Base-by-base conservation (phyloP, 53 echinoderm and acorn worm genomes). In the Holothuria leucospilota region DNA sequence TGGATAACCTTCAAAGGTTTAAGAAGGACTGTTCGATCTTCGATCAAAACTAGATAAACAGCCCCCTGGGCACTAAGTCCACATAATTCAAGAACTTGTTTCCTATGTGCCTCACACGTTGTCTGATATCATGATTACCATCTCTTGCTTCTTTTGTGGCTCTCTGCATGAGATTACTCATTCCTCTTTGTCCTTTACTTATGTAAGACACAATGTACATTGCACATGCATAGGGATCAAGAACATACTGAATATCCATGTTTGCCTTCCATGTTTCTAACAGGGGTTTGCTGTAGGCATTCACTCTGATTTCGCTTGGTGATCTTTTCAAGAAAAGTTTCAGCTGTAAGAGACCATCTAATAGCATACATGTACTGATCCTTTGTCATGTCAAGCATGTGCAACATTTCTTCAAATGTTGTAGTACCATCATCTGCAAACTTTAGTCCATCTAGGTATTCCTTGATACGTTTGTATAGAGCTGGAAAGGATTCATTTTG, bases 171-270 rank as follows among this genome's bases (percentile, higher is more conserved):
- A 34, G 34, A 34, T 34, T 34, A 34, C 34, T 34, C 34, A 34
- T 34, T 34, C 34, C 34, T 34, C 34, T 34, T 34, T 34, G 34
- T 34, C 34, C 34, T 34, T 34, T 34, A 34, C 34, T 34, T 34
- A 34, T 34, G 34, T 34, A 34, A 2, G 34, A 34, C 3, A 34
- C 34, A 3, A 34, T 34, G 3, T 34, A 34, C 34, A 34, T 38
- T 75, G 66, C 38, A 82, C 89, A 92, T 21, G 89, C 82, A 84
- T 90, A 89, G 18, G 86, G 68, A 75, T 90, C 83, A 29, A 69
- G 72, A 6, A 92, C 78, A 85, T 68, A 91, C 42, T 81, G 82
- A 28, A 34, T 34, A 34, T 34, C 34, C 34, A 34, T 34, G 34
- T 34, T 34, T 34, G 34, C 34, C 34, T 34, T 61, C 70, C 49